A percentile compares a stretch with the other conserved stretches of the same genome.
Conservation (phyloP, 2,888 invertebrate species). For the Apantesis nais region DNA sequence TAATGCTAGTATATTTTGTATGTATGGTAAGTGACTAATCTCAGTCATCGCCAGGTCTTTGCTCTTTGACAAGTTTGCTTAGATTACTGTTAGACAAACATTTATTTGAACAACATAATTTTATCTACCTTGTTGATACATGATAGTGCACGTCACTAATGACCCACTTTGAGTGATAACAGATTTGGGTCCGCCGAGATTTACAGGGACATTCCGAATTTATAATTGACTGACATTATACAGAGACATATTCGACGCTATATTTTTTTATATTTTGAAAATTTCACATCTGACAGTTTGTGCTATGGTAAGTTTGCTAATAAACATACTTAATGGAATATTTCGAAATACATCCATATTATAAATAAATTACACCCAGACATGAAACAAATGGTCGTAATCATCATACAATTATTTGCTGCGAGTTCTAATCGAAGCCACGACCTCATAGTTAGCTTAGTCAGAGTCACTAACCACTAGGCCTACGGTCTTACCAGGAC, state of each 20-base stretch:
- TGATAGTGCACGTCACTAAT: not conserved
- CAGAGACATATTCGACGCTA: not conserved
- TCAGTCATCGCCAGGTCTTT: constrained; percentile 2
- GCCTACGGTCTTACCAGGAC: too few relatives aligned
- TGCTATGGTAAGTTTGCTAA: too few relatives aligned
- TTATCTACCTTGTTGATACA: not conserved
- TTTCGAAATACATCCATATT: too few relatives aligned
- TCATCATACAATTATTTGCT: too few relatives aligned
- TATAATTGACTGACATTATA: not conserved
- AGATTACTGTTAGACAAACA: constrained; percentile 12
- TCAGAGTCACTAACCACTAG: too few relatives aligned
- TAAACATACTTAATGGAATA: too few relatives aligned
- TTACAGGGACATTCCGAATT: not conserved
- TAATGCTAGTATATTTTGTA: not conserved
- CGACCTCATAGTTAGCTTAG: too few relatives aligned
- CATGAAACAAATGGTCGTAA: too few relatives aligned
- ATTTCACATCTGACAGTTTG: too few relatives aligned
- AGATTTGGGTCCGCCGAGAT: constrained; percentile 2
- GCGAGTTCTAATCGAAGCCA: too few relatives aligned
- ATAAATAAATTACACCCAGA: too few relatives aligned
- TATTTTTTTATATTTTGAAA: too few relatives aligned
- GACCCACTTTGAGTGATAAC: constrained; percentile 5
- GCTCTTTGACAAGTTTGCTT: constrained; percentile 8
- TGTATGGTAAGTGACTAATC: not conserved
- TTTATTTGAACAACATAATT: not conserved